Base-by-base conservation (phyloP, 2,113 vertebrate species). In the Callaeas wilsoni region DNA sequence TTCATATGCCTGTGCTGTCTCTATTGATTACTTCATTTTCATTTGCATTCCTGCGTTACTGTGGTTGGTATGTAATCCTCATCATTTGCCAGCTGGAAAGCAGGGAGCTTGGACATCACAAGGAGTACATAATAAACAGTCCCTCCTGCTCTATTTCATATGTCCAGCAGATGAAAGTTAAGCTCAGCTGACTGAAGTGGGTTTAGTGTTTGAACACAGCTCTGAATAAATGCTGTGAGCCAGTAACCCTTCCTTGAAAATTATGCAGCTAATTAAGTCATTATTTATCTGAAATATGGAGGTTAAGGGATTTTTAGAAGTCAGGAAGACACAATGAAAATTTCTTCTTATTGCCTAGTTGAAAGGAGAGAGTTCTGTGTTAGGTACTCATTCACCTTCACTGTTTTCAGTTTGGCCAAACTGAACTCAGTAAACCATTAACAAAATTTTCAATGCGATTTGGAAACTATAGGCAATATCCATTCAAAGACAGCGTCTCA, bases 11-110 rank as follows among this genome's bases (percentile, higher is more conserved):
- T 67, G 49, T 93, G 37, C 85, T 96, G 77, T 95, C 77, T 74
- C 33, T 76, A 71, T 90, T 62, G 71, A 95, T 92, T 89, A 41
- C 37, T 97, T 88, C 67, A 81, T 83, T 95, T 92, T 81, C 55
- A 59, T 91, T 89, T 93, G 64, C 69, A 94, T 77, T 95, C 67
- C 84, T 78, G 21, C 46, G 8, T 56, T 84, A 77, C 12, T 81
- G 78, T 73, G 55, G 39, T 68, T 76, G 47, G 21, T 92, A 30
- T 81, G 56, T 92, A 92, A 78, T 55, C 63, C 32, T 65, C 59
- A 49, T 64, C 13, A 21, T 75, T 77, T 63, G 46, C 68, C 89
- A 94, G 69, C 73, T 85, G 84, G 49, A 86, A 91, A 89, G 73
- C 79, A 93, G 41, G 50, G 50, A 94, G n/a, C 47, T 42, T 81